These are phyloP conservation scores for Miopithecus talapoin DNA, from an alignment of 2,797 vertebrate species.

Conservation along the genomic window DNA sequence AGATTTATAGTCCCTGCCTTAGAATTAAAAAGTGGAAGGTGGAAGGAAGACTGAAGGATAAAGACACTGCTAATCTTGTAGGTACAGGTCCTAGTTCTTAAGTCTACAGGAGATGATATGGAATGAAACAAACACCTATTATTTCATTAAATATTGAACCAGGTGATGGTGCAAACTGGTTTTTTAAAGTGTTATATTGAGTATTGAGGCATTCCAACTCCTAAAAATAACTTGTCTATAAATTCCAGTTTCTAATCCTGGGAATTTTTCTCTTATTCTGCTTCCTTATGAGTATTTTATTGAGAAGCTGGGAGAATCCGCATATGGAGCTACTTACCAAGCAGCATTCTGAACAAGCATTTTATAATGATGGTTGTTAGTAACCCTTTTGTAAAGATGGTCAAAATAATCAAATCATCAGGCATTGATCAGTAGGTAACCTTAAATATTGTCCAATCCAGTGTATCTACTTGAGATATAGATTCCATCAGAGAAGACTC, in stretches of 20 bases:
- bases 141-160: background rate
- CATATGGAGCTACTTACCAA: background rate
- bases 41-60: background rate
- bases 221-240: background rate
- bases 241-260: background rate
- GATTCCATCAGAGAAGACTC: background rate
- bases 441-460: background rate
- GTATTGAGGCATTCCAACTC: background rate
- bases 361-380: background rate
- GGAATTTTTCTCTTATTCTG: background rate
- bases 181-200: background rate
- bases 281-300: background rate
- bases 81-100: background rate
- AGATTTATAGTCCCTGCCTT: background rate
- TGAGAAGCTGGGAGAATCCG: background rate
- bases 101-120: background rate
- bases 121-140: background rate
- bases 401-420: background rate
- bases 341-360: background rate
- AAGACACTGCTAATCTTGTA: background rate
- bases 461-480: background rate
- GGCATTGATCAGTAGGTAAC: background rate
- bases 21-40: background rate
- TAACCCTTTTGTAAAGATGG: background rate
- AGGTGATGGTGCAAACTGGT: background rate